phyloP scores from a whole-genome alignment of 2,888 invertebrate species.

The Teleogryllus oceanicus region DNA sequence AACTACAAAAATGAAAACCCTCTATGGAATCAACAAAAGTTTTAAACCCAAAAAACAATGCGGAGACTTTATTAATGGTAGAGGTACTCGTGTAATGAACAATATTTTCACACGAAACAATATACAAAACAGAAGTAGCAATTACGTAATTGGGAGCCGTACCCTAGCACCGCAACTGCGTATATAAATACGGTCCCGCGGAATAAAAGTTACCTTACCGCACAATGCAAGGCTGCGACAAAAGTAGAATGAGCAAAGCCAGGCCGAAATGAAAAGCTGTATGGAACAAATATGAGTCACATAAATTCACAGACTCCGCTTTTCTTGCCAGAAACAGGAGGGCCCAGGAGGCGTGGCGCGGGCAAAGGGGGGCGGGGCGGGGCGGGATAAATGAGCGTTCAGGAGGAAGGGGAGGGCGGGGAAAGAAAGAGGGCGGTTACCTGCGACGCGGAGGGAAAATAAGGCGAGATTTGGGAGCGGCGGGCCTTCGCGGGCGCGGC shows the following conservation, averaged over 20 bases:
- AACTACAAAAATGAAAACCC: too few species aligned
- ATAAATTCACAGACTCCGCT: background rate
- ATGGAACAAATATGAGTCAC: constrained; percentile 4
- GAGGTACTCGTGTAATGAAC: background rate
- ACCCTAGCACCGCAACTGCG: background rate
- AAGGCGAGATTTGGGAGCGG: background rate
- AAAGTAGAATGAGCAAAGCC: background rate
- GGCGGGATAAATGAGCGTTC: background rate
- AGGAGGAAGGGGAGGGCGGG: background rate
- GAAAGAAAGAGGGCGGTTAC: constrained; percentile 5
- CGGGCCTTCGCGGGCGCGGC: background rate
- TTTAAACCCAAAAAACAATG: too few species aligned
- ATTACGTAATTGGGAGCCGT: background rate
- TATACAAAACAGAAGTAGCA: background rate
- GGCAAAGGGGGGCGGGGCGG: background rate
- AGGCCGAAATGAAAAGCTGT: constrained; percentile 7
- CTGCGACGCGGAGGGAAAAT: constrained; percentile 1
- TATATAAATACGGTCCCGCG: background rate
- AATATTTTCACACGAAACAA: background rate
- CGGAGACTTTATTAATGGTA: too few species aligned
- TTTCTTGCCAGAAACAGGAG: background rate
- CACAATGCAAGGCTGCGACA: background rate
- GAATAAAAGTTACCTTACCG: background rate
- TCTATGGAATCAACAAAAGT: too few species aligned
- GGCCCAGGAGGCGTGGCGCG: background rate